These are phyloP conservation scores for Sinodicranocentrus sp. DNA, from an alignment of 2,888 invertebrate genomes.

Conservation along the genomic window DNA sequence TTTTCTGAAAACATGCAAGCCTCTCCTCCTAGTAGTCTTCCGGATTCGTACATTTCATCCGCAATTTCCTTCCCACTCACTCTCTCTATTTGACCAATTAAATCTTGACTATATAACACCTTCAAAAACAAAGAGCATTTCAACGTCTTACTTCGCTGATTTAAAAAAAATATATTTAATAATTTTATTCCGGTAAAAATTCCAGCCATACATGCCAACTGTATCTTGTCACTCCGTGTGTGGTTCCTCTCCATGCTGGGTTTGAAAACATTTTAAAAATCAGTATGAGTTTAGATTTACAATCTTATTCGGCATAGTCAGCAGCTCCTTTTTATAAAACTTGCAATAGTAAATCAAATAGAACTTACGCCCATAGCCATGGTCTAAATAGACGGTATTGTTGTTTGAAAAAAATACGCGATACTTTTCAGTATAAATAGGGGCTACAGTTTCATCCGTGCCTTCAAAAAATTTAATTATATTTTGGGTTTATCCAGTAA, in stretches of 20 bases:
- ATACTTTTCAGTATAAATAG: too few species aligned
- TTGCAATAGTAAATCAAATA: background rate
- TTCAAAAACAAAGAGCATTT: conserved; percentile 3
- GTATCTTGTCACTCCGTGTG: conserved; percentile 69
- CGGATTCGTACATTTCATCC: conserved; percentile 54
- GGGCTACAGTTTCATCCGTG: too few species aligned
- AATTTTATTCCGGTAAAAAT: too few species aligned
- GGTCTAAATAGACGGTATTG: conserved; percentile 91
- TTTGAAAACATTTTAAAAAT: too few species aligned
- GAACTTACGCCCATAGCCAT: conserved; percentile 84
- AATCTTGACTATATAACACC: conserved; percentile 60
- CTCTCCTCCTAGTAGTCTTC: conserved; percentile 84
- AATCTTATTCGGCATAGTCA: background rate
- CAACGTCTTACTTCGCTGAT: too few species aligned
- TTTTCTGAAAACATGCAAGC: conserved; percentile 93
- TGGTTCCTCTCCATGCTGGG: conserved; percentile 73
- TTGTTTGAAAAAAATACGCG: conserved; percentile 89
- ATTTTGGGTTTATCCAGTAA: too few species aligned
- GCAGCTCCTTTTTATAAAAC: background rate
- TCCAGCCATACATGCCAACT: conserved; percentile 73
- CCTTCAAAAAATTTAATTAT: too few species aligned
- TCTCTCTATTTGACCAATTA: conserved; percentile 41
- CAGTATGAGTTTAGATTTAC: too few species aligned
- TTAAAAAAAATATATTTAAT: too few species aligned
- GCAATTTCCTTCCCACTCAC: conserved; percentile 54